phyloP scores from a whole-genome alignment of 1,140 invertebrate genomes.

The Oppia nitens region DNA sequence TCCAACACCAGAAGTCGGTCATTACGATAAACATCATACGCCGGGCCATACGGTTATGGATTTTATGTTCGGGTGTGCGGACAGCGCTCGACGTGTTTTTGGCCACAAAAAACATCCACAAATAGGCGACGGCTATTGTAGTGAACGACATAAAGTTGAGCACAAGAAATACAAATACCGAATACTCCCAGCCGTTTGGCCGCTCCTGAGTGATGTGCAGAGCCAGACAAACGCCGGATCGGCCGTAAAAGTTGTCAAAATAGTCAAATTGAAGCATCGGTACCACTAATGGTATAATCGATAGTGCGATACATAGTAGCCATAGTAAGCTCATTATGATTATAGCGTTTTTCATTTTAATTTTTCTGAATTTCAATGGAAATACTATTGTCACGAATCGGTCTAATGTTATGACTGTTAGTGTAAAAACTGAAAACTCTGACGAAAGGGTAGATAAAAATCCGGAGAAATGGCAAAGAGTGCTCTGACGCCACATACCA shows the following conservation, averaged over 20 bases:
- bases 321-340: slow-evolving; percentile 42
- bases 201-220: slow-evolving; percentile 38
- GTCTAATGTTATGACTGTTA: slow-evolving; percentile 41
- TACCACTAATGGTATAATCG: slow-evolving; percentile 31
- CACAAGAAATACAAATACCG: slow-evolving; percentile 38
- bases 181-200: slow-evolving; percentile 41
- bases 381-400: slow-evolving; percentile 39
- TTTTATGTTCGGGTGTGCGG: slow-evolving; percentile 37
- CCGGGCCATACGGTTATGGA: slow-evolving; percentile 33
- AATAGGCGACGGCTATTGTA: slow-evolving; percentile 36
- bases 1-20: slow-evolving; percentile 42
- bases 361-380: slow-evolving; percentile 35
- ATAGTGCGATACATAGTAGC: slow-evolving; percentile 38
- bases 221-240: slow-evolving; percentile 40
- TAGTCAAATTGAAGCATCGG: slow-evolving; percentile 14
- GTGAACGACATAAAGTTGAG: slow-evolving; percentile 37
- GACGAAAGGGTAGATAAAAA: slow-evolving; percentile 48
- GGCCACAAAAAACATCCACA: slow-evolving; percentile 39
- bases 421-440: slow-evolving; percentile 43
- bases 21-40: slow-evolving; percentile 39
- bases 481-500: slow-evolving; percentile 33
- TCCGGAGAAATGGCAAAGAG: slow-evolving; percentile 38
- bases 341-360: slow-evolving; percentile 38
- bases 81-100: slow-evolving; percentile 33
- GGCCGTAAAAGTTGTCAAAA: slow-evolving; percentile 34